Conservation (phyloP, 2,797 vertebrate genomes). For the Heterohyrax brucei region DNA sequence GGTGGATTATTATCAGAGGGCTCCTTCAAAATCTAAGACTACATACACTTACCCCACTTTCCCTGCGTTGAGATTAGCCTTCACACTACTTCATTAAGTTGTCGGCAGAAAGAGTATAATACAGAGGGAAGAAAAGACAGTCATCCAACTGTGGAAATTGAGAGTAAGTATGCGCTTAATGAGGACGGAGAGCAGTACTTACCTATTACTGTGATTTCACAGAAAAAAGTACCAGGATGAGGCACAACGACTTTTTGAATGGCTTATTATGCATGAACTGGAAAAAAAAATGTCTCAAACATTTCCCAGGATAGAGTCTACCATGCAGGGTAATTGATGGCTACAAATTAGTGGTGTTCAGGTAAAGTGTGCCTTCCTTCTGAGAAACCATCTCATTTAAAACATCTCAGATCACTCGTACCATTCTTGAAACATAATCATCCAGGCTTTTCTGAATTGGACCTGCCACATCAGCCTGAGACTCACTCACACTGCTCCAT, state of each 20-base stretch:
- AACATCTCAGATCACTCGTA: conserved; percentile 61
- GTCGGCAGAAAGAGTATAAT: conserved; percentile 50
- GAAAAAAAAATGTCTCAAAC: conserved; percentile 42
- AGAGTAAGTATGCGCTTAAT: conserved; percentile 65
- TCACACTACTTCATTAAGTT: conserved; percentile 67
- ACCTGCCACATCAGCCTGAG: not conserved
- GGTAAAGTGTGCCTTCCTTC: conserved; percentile 70
- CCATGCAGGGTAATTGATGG: conserved; percentile 66
- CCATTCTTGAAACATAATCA: conserved; percentile 63
- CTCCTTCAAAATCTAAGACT: not conserved
- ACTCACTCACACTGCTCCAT: not conserved
- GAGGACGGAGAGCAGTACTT: conserved; percentile 52
- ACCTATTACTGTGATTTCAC: conserved; percentile 61
- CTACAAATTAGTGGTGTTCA: conserved; percentile 69
- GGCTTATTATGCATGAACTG: conserved; percentile 55
- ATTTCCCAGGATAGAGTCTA: conserved; percentile 61
- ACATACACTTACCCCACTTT: conserved; percentile 27
- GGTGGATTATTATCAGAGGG: not conserved
- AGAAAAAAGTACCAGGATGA: conserved; percentile 40
- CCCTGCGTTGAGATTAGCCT: conserved; percentile 40
- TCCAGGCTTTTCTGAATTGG: conserved; percentile 61
- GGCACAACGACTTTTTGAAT: conserved; percentile 72
- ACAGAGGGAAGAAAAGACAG: conserved; percentile 14
- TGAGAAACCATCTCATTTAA: conserved; percentile 53
- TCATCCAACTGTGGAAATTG: conserved; percentile 52